Evolutionary conservation across 2,113 vertebrate species (phyloP).

Genomic region (Corydoras sp.): DNA sequence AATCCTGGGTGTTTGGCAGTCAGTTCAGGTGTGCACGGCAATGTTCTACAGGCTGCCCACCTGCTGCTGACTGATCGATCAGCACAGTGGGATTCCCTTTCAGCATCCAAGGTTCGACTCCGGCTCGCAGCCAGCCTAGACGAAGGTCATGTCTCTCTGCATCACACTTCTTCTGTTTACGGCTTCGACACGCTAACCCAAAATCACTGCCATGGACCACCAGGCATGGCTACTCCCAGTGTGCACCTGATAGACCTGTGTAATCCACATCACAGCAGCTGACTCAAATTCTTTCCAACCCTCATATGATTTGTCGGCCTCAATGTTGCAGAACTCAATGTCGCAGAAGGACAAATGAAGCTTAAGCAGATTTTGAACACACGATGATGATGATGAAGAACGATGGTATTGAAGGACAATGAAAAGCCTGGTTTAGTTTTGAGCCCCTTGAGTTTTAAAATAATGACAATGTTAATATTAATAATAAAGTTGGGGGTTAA

Average conservation of each 20-base stretch:
- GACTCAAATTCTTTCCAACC: constrained; percentile 51
- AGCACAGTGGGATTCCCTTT: constrained; percentile 37
- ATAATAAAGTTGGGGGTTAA: too few relatives aligned
- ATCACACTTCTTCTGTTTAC: constrained; percentile 33
- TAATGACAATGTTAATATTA: too few relatives aligned
- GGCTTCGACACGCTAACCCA: constrained; percentile 16
- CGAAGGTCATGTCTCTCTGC: constrained; percentile 39
- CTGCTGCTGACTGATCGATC: constrained; percentile 63
- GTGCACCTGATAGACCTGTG: constrained; percentile 22
- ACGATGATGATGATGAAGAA: too few relatives aligned
- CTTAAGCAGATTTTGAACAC: constrained; percentile 2
- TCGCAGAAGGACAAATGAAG: constrained; percentile 49
- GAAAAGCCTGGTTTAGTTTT: too few relatives aligned
- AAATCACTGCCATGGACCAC: constrained; percentile 26
- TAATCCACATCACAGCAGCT: constrained; percentile 39
- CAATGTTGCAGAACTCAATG: constrained; percentile 35
- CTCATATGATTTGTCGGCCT: constrained; percentile 39
- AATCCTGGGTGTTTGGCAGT: too few relatives aligned
- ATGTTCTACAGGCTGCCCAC: constrained; percentile 53
- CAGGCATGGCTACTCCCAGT: constrained; percentile 21
- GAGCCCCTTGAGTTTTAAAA: too few relatives aligned
- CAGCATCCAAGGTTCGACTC: constrained; percentile 14
- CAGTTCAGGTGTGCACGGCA: neutral
- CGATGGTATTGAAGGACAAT: too few relatives aligned
- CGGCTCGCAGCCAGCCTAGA: constrained; percentile 24